Conservation (phyloP, 1,140 invertebrate species). For the Ips typographus region DNA sequence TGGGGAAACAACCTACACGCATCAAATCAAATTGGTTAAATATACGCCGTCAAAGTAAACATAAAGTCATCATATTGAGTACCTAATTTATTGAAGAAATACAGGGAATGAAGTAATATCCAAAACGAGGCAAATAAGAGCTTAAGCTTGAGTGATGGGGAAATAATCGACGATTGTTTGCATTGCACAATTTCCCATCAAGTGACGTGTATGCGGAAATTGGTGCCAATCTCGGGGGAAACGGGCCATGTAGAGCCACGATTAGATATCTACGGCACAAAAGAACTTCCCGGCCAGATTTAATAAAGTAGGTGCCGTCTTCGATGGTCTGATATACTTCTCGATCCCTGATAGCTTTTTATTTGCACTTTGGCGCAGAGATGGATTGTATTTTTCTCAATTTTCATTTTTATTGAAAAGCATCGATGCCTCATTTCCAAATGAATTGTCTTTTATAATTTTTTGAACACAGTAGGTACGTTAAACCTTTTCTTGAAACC, state of each 20-base stretch:
- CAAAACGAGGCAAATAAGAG: conserved; percentile 32
- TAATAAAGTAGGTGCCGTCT: conserved; percentile 34
- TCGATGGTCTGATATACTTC: conserved; percentile 28
- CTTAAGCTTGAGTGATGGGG: conserved; percentile 31
- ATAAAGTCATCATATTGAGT: conserved; percentile 14
- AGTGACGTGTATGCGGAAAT: conserved; percentile 38
- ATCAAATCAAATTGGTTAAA: no score
- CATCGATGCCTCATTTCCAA: no score
- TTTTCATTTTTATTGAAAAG: background rate
- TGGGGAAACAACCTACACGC: no score
- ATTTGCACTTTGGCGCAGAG: conserved; percentile 16
- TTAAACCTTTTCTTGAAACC: background rate
- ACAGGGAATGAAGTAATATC: conserved; percentile 30
- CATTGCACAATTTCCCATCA: conserved; percentile 35
- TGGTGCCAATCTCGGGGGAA: conserved; percentile 36
- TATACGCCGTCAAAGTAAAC: background rate
- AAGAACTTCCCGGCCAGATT: conserved; percentile 33
- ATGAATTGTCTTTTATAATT: no score
- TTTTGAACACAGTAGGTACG: no score
- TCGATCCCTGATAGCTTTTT: conserved; percentile 29
- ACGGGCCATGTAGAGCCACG: conserved; percentile 30
- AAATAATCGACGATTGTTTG: conserved; percentile 37
- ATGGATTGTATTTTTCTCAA: background rate
- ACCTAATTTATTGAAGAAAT: conserved; percentile 30
- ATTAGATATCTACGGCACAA: conserved; percentile 36